These are phyloP conservation scores for Xylota sylvarum DNA, from an alignment of 2,888 invertebrate genomes.

Conservation along the genomic window DNA sequence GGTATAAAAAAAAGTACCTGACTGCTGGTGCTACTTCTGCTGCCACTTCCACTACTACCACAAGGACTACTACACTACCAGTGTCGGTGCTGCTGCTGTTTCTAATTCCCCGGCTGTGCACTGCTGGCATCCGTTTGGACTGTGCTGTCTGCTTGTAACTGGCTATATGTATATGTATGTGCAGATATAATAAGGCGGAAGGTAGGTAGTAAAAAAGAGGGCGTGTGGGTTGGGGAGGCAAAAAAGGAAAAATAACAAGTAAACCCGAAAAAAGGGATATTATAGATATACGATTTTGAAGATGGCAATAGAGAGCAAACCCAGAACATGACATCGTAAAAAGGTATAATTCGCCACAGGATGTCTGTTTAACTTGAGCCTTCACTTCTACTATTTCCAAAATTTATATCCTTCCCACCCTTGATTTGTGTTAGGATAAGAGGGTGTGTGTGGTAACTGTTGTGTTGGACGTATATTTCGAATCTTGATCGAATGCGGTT, in stretches of 20 bases:
- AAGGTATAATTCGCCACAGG: slow-evolving; percentile 82
- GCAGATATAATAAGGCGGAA: slow-evolving; percentile 65
- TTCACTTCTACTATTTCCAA: slow-evolving; percentile 73
- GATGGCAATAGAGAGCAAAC: slow-evolving; percentile 77
- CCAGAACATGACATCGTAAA: slow-evolving; percentile 80
- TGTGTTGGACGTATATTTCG: slow-evolving; percentile 66
- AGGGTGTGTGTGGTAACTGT: slow-evolving; percentile 45
- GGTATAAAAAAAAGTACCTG: slow-evolving; percentile 72
- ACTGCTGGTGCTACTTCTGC: slow-evolving; percentile 76
- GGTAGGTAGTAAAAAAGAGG: slow-evolving; percentile 49
- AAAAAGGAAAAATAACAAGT: slow-evolving; percentile 63
- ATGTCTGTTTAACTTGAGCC: slow-evolving; percentile 82
- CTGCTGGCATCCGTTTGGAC: slow-evolving; percentile 72
- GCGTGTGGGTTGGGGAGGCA: slow-evolving; percentile 17
- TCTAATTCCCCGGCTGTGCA: slow-evolving; percentile 65
- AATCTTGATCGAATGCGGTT: slow-evolving; percentile 69
- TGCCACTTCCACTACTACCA: slow-evolving; percentile 62
- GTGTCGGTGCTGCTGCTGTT: slow-evolving; percentile 57
- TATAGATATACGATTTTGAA: slow-evolving; percentile 78
- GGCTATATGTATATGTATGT: slow-evolving; percentile 42
- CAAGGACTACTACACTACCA: slow-evolving; percentile 61
- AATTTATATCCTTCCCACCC: slow-evolving; percentile 55
- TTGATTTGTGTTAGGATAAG: slow-evolving; percentile 8
- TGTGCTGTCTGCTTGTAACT: slow-evolving; percentile 72
- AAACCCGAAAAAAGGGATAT: slow-evolving; percentile 74